phyloP scores from a whole-genome alignment of 2,888 invertebrate genomes.

The Dastarcus helophoroides region DNA sequence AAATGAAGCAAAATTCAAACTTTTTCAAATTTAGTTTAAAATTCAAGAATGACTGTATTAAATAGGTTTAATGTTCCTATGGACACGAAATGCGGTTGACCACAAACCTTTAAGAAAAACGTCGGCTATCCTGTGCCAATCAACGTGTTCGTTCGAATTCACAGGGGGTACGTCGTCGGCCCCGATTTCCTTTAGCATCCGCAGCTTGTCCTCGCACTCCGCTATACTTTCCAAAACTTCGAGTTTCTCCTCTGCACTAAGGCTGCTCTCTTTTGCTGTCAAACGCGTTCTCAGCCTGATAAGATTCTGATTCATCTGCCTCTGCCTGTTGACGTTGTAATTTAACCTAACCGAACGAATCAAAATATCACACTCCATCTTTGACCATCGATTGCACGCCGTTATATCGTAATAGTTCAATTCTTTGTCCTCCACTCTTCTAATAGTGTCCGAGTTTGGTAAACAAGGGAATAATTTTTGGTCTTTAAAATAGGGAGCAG shows the following conservation, averaged over 20 bases:
- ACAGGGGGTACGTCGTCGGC: constrained; percentile 18
- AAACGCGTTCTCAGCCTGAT: constrained; percentile 5
- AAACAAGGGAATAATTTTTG: constrained; percentile 27
- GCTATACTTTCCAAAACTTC: constrained; percentile 24
- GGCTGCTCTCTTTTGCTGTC: constrained; percentile 6
- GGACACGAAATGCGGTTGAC: constrained; percentile 4
- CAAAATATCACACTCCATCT: constrained; percentile 20
- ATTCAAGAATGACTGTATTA: too few relatives aligned
- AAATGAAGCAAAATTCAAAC: too few relatives aligned
- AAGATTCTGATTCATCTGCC: constrained; percentile 12
- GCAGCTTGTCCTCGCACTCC: constrained; percentile 18
- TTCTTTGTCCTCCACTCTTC: too few relatives aligned
- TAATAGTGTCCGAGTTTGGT: constrained; percentile 25
- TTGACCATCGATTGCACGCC: constrained; percentile 30
- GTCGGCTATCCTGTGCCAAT: constrained; percentile 47
- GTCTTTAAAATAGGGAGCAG: constrained; percentile 53
- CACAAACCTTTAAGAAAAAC: constrained; percentile 28
- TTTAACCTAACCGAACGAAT: constrained; percentile 20
- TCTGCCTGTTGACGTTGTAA: constrained; percentile 19
- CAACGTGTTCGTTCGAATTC: constrained; percentile 36
- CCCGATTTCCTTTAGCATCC: constrained; percentile 12
- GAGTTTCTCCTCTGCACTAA: constrained; percentile 44
- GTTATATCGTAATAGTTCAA: constrained; percentile 24
- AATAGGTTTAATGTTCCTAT: too few relatives aligned
- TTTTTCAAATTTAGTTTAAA: too few relatives aligned